These are phyloP conservation scores for Puffinus mauretanicus DNA, from an alignment of 2,113 vertebrate genomes.

Conservation along the genomic window DNA sequence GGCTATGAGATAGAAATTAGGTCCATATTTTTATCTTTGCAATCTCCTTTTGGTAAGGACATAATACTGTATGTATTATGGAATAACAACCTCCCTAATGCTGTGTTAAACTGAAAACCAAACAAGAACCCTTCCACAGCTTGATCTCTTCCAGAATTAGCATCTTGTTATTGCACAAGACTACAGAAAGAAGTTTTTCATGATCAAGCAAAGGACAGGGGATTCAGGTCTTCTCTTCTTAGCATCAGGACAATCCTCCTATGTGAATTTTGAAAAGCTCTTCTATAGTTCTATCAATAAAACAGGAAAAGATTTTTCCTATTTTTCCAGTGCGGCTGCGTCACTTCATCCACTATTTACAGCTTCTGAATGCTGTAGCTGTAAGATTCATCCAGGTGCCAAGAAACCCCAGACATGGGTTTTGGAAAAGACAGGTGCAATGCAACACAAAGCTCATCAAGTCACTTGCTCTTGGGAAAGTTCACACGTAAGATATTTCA, in stretches of 20 bases:
- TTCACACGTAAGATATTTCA: fast-evolving
- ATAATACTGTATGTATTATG: not conserved
- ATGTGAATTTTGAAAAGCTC: not conserved
- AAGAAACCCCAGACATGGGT: not conserved
- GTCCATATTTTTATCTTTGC: not conserved
- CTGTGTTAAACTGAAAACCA: not conserved
- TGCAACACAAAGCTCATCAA: not conserved
- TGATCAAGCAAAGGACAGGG: not conserved
- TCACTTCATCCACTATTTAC: not conserved
- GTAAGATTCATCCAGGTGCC: not conserved
- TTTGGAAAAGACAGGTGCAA: not conserved
- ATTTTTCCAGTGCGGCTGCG: not conserved
- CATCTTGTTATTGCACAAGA: not conserved
- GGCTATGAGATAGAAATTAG: not conserved
- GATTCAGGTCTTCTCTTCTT: not conserved
- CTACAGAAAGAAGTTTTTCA: not conserved
- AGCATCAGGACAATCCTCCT: not conserved
- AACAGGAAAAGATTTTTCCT: not conserved
- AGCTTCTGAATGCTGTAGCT: not conserved
- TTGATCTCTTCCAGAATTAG: not conserved
- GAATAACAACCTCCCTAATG: not conserved
- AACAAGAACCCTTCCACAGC: not conserved
- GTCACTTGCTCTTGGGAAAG: not conserved
- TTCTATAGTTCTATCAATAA: not conserved
- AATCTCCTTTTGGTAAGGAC: not conserved